A percentile compares a stretch with the other conserved stretches of the same genome.
phyloP scores from a whole-genome alignment of 2,797 vertebrate genomes.

The Syngnathus rostellatus region DNA sequence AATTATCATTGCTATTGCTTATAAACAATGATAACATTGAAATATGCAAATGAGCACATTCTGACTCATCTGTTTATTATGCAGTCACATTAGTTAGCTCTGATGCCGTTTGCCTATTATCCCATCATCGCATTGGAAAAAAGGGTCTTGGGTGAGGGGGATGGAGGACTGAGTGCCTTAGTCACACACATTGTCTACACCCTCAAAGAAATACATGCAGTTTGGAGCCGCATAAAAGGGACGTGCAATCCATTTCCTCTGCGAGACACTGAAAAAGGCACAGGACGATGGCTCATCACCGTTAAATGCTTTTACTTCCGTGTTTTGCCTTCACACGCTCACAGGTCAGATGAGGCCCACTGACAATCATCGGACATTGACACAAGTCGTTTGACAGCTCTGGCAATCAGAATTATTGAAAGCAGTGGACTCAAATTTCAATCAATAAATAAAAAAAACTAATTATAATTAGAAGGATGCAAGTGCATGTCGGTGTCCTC shows the following conservation, averaged over 20 bases:
- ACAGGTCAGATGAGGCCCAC: conserved; percentile 46
- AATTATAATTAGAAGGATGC: neutral
- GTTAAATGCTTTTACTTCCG: conserved; percentile 32
- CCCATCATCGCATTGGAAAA: conserved; percentile 59
- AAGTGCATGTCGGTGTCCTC: too few species aligned
- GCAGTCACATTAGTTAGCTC: conserved; percentile 69
- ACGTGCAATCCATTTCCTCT: conserved; percentile 54
- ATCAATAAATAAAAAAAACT: neutral
- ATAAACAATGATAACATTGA: conserved; percentile 38
- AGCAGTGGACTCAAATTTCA: neutral
- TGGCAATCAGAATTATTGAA: neutral
- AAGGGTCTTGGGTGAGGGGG: conserved; percentile 63
- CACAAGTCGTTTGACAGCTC: conserved; percentile 1
- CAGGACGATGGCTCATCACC: conserved; percentile 44
- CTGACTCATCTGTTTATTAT: conserved; percentile 78
- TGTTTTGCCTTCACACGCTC: conserved; percentile 40
- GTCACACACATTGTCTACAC: conserved; percentile 68
- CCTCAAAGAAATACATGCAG: conserved; percentile 68
- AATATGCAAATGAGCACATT: conserved; percentile 56
- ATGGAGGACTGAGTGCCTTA: conserved; percentile 71
- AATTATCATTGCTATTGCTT: conserved; percentile 17
- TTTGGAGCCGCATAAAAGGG: conserved; percentile 51
- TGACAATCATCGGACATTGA: conserved; percentile 26
- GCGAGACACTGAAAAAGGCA: conserved; percentile 35
- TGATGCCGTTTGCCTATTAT: conserved; percentile 72